Conservation (phyloP, 2,797 vertebrate genomes). For the Lutjanus argentimaculatus region DNA sequence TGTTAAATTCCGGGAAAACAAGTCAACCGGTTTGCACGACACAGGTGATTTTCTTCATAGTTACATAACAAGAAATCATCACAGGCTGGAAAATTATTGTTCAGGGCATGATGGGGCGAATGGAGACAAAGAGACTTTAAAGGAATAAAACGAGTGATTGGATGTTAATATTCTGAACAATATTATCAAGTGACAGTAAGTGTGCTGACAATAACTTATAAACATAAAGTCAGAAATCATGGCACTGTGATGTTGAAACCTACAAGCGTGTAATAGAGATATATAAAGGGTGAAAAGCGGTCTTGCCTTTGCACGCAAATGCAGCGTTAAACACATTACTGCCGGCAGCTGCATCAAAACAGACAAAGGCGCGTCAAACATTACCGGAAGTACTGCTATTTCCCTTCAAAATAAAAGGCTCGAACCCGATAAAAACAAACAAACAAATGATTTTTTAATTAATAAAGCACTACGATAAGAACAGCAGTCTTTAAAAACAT, state of each 20-base stretch:
- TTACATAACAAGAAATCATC: background rate
- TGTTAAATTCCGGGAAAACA: constrained; percentile 11
- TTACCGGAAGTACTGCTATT: constrained; percentile 1
- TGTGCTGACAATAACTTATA: background rate
- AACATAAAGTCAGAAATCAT: background rate
- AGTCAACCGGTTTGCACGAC: background rate
- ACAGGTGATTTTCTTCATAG: background rate
- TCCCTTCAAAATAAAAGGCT: constrained; percentile 41
- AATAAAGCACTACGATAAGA: too few relatives aligned
- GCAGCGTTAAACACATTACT: background rate
- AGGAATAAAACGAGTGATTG: background rate
- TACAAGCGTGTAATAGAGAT: background rate
- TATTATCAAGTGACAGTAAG: background rate
- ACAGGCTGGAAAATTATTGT: background rate
- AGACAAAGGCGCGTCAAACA: background rate
- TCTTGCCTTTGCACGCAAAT: constrained; percentile 12
- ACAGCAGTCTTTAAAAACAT: too few relatives aligned
- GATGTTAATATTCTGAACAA: background rate
- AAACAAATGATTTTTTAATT: too few relatives aligned
- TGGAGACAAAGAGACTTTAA: background rate
- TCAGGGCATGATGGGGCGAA: background rate
- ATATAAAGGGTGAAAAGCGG: background rate
- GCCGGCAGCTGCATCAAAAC: background rate
- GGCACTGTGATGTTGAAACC: background rate
- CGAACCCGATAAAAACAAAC: too few relatives aligned